Base-by-base conservation (phyloP, 1,140 invertebrate species). In the Cotesia chilonis region DNA sequence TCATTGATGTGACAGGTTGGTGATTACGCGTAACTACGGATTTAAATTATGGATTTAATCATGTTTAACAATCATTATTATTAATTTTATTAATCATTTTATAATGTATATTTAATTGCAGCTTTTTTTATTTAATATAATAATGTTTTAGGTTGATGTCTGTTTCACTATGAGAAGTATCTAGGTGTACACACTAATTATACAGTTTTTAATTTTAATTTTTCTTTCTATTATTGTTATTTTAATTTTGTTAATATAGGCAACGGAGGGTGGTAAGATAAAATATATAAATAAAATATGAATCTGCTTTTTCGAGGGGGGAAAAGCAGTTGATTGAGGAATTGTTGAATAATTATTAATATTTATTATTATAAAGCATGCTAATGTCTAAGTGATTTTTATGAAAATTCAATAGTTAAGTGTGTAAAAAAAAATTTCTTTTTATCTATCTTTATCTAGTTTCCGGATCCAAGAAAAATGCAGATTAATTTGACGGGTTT, bases 401-500 rank as follows among this genome's bases (percentile, higher is more conserved):
- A 4, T 20, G 4, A 6, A 4, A 51, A 51, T 37, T 64, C 6
- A 61, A 9, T 9, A 61, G 35, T 12, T 7, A 61, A 35, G 2
- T 35, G 12, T 5, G 28, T 35, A 14, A 41, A 64, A 41, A 52
- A 17, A 12, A 37, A 7, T 28, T 60, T 35, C 57, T 28, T 14
- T 71, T 55, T 36, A 4, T 57, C 77, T 64, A 78, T 41, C 84
- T 88, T 89, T 89, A 83, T 28, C 6, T 86, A 94, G 92, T 94
- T 91, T 89, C 96, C 98, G 20, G 97, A 99, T 89, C 97, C 97
- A 52, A 96, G 97, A 85, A 95, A 98, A 86, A 99, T 99, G 93
- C 98, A 99, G 90, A 99, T 99, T 79, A 99, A 99, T 88, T 88
- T 99, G 80, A 99, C 98, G 51, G 98, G 98, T 9, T 99, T 99